Conservation (phyloP, 1,140 invertebrate species). For the Harlomillsia oculata region DNA sequence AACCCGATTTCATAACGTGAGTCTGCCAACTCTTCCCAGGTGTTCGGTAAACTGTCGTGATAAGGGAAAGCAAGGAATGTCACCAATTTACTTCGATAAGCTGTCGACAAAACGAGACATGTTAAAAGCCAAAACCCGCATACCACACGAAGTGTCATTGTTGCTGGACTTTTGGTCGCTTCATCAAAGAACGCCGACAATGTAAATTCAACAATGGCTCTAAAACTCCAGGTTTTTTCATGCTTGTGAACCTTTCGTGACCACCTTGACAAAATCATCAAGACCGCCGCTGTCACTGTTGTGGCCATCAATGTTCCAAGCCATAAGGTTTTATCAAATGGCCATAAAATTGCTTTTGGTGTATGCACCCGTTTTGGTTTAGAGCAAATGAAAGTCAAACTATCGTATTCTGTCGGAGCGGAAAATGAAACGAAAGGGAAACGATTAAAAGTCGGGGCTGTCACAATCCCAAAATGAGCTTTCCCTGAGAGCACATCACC, state of each 20-base stretch:
- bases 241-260: too few species aligned
- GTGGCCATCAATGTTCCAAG: too few species aligned
- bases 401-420: not conserved
- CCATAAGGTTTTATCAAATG: too few species aligned
- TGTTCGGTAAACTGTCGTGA: conserved; percentile 3
- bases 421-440: not conserved
- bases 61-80: conserved; percentile 11
- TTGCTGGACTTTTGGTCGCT: too few species aligned
- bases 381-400: conserved; percentile 5
- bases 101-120: conserved; percentile 9
- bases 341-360: too few species aligned
- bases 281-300: too few species aligned
- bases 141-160: too few species aligned
- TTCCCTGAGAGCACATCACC: conserved; percentile 5
- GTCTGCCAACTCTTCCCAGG: conserved; percentile 19
- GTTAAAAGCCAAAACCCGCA: conserved; percentile 19
- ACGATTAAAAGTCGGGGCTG: not conserved
- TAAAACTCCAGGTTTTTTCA: too few species aligned
- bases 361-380: too few species aligned
- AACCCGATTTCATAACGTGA: conserved; percentile 15
- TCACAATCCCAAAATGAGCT: conserved; percentile 8
- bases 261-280: too few species aligned
- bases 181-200: too few species aligned
- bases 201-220: too few species aligned
- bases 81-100: conserved; percentile 21